Percentiles rank a stretch among this genome's conserved stretches.
These are phyloP conservation scores for Desmophyllum pertusum DNA, from an alignment of 92 coral and sea anemone genomes.

Conservation along the genomic window DNA sequence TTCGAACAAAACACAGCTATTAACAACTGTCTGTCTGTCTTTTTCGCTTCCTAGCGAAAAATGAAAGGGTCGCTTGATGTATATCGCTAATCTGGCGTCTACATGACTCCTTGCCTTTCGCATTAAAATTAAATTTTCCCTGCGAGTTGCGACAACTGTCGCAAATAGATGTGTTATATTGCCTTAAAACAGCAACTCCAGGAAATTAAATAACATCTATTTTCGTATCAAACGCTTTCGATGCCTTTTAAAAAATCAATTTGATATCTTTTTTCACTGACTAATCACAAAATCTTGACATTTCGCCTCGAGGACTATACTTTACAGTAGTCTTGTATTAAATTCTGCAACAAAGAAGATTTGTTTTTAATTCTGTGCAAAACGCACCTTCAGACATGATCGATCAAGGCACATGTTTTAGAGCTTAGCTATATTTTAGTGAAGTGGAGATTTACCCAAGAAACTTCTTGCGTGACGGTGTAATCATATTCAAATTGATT, in stretches of 20 bases:
- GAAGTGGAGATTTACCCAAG: neutral
- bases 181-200: neutral
- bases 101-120: neutral
- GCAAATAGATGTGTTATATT: neutral
- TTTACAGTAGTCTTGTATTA: neutral
- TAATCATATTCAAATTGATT: neutral
- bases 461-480: neutral
- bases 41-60: neutral
- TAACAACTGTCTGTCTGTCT: neutral
- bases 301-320: neutral
- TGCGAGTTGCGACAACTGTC: neutral
- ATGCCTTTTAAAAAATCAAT: neutral
- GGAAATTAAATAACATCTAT: neutral
- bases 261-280: neutral
- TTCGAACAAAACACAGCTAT: conserved; percentile 10
- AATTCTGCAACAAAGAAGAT: conserved; percentile 12
- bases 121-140: conserved; percentile 15
- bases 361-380: conserved; percentile 2
- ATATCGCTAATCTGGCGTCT: conserved; percentile 22
- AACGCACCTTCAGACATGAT: neutral
- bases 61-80: neutral
- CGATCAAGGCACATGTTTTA: neutral
- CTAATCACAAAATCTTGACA: neutral
- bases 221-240: neutral
- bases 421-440: no score